Evolutionary conservation across 2,888 invertebrate genomes (phyloP).

Genomic region (Drosophila pegasa): DNA sequence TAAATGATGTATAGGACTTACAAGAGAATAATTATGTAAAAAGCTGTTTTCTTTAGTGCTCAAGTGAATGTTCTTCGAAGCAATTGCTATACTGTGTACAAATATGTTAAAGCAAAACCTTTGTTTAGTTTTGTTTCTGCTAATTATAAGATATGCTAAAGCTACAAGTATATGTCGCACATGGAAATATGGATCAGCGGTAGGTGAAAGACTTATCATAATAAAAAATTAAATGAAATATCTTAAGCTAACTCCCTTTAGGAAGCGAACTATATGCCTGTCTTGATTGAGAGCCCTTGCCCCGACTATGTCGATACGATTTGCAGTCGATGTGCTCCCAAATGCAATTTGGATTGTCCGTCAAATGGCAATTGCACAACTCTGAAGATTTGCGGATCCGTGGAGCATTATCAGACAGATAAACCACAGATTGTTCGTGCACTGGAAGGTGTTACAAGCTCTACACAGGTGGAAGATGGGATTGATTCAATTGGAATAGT

Average conservation of each 20-base stretch:
- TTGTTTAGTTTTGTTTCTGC: neutral
- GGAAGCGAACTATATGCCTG: slow-evolving; percentile 20
- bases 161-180: slow-evolving; percentile 11
- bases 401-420: neutral
- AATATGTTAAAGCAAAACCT: neutral
- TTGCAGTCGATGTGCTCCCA: slow-evolving; percentile 1
- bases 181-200: slow-evolving; percentile 18
- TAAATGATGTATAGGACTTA: no score
- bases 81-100: no score
- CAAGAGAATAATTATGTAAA: no score
- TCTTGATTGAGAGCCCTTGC: slow-evolving; percentile 7
- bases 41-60: neutral
- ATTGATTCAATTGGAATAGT: accelerated
- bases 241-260: neutral
- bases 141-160: neutral
- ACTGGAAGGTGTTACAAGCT: neutral
- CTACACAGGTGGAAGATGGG: neutral
- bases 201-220: neutral
- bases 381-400: slow-evolving; percentile 17
- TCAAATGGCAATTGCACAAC: slow-evolving; percentile 17
- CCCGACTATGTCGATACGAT: slow-evolving; percentile 10
- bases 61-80: neutral
- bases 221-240: neutral
- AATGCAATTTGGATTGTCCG: slow-evolving; percentile 35
- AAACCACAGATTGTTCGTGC: neutral